Evolutionary conservation across 2,888 invertebrate genomes (phyloP), one percentile per base, ranked within the genome.

Genomic region (Pilophorus perplexus): DNA sequence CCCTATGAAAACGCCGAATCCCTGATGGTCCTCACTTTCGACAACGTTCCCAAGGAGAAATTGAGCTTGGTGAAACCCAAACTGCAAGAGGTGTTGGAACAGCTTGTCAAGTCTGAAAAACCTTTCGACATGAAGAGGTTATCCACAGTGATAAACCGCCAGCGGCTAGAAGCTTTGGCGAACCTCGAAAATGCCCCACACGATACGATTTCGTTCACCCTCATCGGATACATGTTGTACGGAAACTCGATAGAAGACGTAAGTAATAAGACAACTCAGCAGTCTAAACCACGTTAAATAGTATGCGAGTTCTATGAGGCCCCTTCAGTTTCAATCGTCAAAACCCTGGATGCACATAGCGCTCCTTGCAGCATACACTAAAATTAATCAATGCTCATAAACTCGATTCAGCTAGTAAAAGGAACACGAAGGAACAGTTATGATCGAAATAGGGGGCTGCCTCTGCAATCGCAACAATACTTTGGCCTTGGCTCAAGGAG

Each of bases 191-290:
- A 83, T 12, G 82, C 82, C 71, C 91, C 93, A 0, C 89, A 92
- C 74, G 85, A 87, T 71, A 82, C 85, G 0, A 79, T 93, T 55
- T 88, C 91, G 0, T 86, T 85, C 74, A 83, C 86, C 73, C 81
- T 89, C 60, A 90, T 93, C 71, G 89, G 88, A 0, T 91, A 94
- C 75, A 86, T 89, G 74, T 78, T 95, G 25, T 93, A 92, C 77
- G 91, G 92, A 12, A 82, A 85, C 62, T 83, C 80, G 46, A 82
- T 85, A 71, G 79, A 84, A 71, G 87, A 91, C 76, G 90, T 91
- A 76, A 83, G 84, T 80, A 46, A n/a, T n/a, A n/a, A n/a, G n/a
- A n/a, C n/a, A n/a, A n/a, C n/a, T n/a, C n/a, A n/a, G n/a, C n/a
- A n/a, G n/a, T n/a, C n/a, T n/a, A n/a, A n/a, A n/a, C n/a, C n/a